Evolutionary conservation across 2,113 vertebrate species (phyloP), one percentile per base, ranked within the genome.

Genomic region (Suncus etruscus): DNA sequence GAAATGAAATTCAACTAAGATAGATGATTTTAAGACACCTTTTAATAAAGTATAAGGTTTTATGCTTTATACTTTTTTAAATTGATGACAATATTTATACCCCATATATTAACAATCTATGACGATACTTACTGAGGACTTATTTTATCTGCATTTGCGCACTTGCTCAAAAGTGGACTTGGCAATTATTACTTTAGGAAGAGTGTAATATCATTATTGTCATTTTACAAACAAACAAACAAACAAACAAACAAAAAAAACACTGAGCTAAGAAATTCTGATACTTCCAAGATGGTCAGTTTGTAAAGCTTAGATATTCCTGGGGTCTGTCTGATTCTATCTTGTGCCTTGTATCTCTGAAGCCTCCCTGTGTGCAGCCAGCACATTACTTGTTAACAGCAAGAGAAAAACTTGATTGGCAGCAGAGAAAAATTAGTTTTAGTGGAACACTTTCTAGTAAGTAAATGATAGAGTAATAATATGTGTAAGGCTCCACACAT

Each of bases 391-490:
- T 29, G 16, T 4, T 32, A 45, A 61, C 58, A 31, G 6, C 80
- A 47, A 63, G 16, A 18, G 14, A 16, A 58, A 66, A 72, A n/a
- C 75, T 85, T 80, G 31, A 58, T 14, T 72, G 76, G 16, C 66
- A 87, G 78, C 11, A 85, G 70, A 81, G 29, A 81, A 91, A 75
- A 91, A 82, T 78, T 65, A n/a, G 8, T 88, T 16, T 84, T 54
- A 3, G 11, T 87, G 66, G 51, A 69, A 83, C 86, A 78, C 1
- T 48, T 66, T 31, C 39, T 89, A 51, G 78, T 81, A 74, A 72
- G 24, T 78, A 82, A 91, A 58, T 65, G 51, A 32, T 4, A 4
- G 12, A 39, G 39, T 39, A 39, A 39, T 39, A 39, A 39, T 9
- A 45, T 1, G 11, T 82, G 6, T 24, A 0, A 39, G 39, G 39